Evolutionary conservation across 2,888 invertebrate genomes (phyloP), one percentile per base, ranked within the genome.

Genomic region (Nephrocerus scutellatus): DNA sequence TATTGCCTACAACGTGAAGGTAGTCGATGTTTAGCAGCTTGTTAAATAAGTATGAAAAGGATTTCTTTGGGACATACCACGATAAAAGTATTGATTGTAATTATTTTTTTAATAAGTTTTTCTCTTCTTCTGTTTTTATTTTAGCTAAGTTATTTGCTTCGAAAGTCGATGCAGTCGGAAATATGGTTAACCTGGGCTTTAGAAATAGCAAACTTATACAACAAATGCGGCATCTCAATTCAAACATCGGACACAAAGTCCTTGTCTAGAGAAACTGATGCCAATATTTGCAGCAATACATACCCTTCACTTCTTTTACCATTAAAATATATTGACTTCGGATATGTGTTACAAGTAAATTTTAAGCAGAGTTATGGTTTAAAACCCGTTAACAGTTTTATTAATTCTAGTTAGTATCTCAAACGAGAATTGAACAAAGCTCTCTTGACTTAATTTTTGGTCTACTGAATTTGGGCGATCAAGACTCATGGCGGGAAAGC

Each of bases 221-320:
- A 63, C 41, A 60, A 54, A 30, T 63, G 60, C 30, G 54, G 55
- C 19, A 52, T 43, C 10, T 47, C 35, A 45, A 13, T 37, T 30
- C 22, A n/a, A 41, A 26, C 6, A 15, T 9, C 35, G 5, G 18
- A 14, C 6, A 39, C 38, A 24, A 35, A 33, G 6, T 39, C 47
- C 5, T 43, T 41, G 14, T 42, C 53, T 36, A 50, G 54, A 38
- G 52, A 51, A 37, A 49, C 58, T 28, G 62, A 60, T 36, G 59
- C 64, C 21, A 61, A 66, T 48, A 60, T 84, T 20, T 84, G 82
- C 59, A 82, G 80, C 54, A 87, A 87, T 56, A 82, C 83, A 10
- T 85, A 82, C 56, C 84, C 88, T 0, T 74, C 74, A 38, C 71
- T 84, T 34, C 69, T 84, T 25, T 77, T 81, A 52, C 80, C 82